Evolutionary conservation across 2,888 invertebrate genomes (phyloP).

Genomic region (Bombylius discolor): DNA sequence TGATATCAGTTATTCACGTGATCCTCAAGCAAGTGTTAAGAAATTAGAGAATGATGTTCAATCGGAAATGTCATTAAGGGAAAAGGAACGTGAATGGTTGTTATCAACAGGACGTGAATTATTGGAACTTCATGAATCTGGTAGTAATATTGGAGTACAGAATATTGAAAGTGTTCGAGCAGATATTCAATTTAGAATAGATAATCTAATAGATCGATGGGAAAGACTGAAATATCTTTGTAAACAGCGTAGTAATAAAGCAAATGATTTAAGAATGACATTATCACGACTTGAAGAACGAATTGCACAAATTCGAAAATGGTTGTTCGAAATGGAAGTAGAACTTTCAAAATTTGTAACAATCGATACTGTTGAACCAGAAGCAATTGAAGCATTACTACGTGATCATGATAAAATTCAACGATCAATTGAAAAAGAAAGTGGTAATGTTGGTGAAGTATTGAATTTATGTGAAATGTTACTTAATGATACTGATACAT

Average conservation of each 20-base stretch:
- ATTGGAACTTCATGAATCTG: slow-evolving; percentile 45
- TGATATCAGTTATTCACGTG: slow-evolving; percentile 42
- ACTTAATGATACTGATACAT: slow-evolving; percentile 58
- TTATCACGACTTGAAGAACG: slow-evolving; percentile 57
- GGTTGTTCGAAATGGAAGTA: slow-evolving; percentile 59
- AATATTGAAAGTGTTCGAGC: slow-evolving; percentile 45
- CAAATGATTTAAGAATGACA: slow-evolving; percentile 57
- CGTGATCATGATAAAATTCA: slow-evolving; percentile 61
- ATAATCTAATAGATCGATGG: slow-evolving; percentile 55
- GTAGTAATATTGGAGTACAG: slow-evolving; percentile 37
- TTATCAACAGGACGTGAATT: slow-evolving; percentile 52
- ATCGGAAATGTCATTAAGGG: slow-evolving; percentile 60
- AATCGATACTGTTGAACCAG: slow-evolving; percentile 51
- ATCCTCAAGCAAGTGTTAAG: slow-evolving; percentile 60
- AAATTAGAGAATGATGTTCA: slow-evolving; percentile 61
- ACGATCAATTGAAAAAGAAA: slow-evolving; percentile 61
- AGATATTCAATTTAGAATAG: slow-evolving; percentile 42
- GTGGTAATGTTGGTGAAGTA: slow-evolving; percentile 63
- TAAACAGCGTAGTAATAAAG: slow-evolving; percentile 54
- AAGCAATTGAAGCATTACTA: slow-evolving; percentile 53
- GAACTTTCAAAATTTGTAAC: slow-evolving; percentile 53
- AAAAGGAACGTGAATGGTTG: slow-evolving; percentile 68
- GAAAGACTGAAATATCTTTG: slow-evolving; percentile 50
- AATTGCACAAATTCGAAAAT: slow-evolving; percentile 55
- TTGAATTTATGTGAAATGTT: slow-evolving; percentile 66